Evolutionary conservation across 2,797 vertebrate genomes (phyloP).

Genomic region (Erpetoichthys calabaricus): DNA sequence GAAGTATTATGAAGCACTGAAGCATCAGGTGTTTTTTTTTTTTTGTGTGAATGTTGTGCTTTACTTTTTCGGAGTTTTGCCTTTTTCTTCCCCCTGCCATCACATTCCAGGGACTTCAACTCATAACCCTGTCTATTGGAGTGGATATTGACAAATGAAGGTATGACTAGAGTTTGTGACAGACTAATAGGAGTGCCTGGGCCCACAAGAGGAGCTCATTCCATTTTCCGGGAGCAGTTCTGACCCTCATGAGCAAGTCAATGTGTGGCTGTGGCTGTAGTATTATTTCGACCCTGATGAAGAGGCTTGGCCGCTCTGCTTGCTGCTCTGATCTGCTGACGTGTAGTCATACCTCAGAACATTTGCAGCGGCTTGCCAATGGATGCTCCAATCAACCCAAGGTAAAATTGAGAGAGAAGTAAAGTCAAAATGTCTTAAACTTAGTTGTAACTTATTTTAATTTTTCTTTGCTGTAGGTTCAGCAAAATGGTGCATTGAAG

Average conservation of each 20-base stretch:
- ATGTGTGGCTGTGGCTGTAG: conserved; percentile 98
- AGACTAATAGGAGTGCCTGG: too few species aligned
- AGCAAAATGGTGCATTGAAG: too few species aligned
- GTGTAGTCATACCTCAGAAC: conserved; percentile 84
- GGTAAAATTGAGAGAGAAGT: conserved; percentile 66
- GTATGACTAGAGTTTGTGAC: too few species aligned
- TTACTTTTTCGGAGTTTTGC: too few species aligned
- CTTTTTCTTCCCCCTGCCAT: too few species aligned
- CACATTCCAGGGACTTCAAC: too few species aligned
- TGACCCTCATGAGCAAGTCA: conserved; percentile 73
- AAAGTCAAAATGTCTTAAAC: conserved; percentile 31
- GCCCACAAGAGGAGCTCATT: conserved; percentile 13
- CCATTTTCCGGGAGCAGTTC: conserved; percentile 35
- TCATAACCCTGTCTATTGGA: too few species aligned
- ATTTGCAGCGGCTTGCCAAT: conserved; percentile 81
- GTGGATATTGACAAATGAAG: too few species aligned
- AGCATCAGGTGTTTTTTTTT: too few species aligned
- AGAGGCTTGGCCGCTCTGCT: conserved; percentile 87
- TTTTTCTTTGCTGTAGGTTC: neutral
- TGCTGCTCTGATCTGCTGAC: conserved; percentile 93
- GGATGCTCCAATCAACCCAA: conserved; percentile 74
- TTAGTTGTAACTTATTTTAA: conserved; percentile 27
- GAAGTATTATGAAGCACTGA: too few species aligned
- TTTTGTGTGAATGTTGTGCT: too few species aligned
- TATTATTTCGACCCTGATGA: conserved; percentile 96